Evolutionary conservation across 2,113 vertebrate species (phyloP).

Genomic region (Notarius quadriscutis): DNA sequence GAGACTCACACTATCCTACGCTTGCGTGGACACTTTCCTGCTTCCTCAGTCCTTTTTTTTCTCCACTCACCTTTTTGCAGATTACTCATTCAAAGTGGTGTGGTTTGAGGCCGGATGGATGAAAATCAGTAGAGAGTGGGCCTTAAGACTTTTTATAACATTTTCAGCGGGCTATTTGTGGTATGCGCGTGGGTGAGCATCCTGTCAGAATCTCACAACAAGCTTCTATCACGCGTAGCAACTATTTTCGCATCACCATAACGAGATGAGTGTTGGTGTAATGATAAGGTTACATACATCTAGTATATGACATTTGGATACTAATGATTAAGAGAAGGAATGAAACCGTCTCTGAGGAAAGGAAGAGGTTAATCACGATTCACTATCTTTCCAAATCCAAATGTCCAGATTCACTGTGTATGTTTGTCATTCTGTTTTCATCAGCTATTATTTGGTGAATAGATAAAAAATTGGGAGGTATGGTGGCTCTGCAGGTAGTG

Average conservation of each 20-base stretch:
- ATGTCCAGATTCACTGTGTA: neutral
- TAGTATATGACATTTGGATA: neutral
- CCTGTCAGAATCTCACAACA: slow-evolving; percentile 31
- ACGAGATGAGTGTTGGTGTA: neutral
- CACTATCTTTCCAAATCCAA: neutral
- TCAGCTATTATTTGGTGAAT: neutral
- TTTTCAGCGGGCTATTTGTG: slow-evolving; percentile 33
- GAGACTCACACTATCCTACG: neutral
- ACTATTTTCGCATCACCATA: slow-evolving; percentile 11
- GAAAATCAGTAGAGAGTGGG: slow-evolving; percentile 25
- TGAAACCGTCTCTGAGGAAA: neutral
- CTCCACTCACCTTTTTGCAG: slow-evolving; percentile 8
- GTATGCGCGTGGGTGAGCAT: slow-evolving; percentile 29
- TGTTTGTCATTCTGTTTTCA: neutral
- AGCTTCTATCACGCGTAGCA: slow-evolving; percentile 5
- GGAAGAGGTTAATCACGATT: neutral
- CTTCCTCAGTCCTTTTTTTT: neutral
- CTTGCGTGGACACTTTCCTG: slow-evolving; percentile 6
- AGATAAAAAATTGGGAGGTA: neutral
- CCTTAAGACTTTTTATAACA: slow-evolving; percentile 31
- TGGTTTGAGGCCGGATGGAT: slow-evolving; percentile 9
- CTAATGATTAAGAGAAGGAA: neutral
- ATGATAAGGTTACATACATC: neutral
- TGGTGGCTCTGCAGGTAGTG: neutral
- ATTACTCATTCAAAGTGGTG: slow-evolving; percentile 35